Evolutionary conservation across 2,888 invertebrate genomes (phyloP), one percentile per base, ranked within the genome.

Genomic region (Acleris holmiana): DNA sequence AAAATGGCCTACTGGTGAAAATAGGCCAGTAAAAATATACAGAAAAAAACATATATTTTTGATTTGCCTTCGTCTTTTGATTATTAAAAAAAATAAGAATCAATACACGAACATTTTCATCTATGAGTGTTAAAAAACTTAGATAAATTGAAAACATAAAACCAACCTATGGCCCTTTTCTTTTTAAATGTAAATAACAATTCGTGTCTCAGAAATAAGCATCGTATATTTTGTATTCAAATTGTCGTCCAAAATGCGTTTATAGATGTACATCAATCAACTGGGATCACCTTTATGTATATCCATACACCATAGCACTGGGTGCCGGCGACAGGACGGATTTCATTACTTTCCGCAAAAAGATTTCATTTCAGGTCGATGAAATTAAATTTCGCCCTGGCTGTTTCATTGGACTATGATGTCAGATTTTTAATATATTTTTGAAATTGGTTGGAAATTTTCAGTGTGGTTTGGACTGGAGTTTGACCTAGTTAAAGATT

Each of bases 251-350:
- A 6, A 64, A 68, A 68, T 61, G 70, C 61, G 65, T 66, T 68
- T 51, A 64, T 72, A 74, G 72, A 77, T 72, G 75, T 75, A 73
- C 80, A 80, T 83, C 80, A 79, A 80, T 83, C 82, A 80, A 69
- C 48, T 41, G 56, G 77, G 79, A 81, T 82, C 79, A 74, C 73
- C 74, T 71, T 73, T 77, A 76, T 80, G 78, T 82, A 79, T 79
- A 78, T 80, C 76, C 76, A 77, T 76, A 68, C 74, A 72, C 70
- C 67, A 65, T 67, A 35, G 13, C 67, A 69, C 53, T 19, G 41
- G 23, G 18, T 23, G 57, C n/a, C 18, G 17, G 7, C 40, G 46
- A 51, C 67, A 68, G 15, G 54, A 63, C 17, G 48, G 54, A 54
- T 58, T 62, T 57, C 60, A 65, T 71, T 60, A 66, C 69, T 25